A percentile compares a stretch with the other conserved stretches of the same genome.
Conservation (phyloP, 2,113 vertebrate species). For the Eolophus roseicapilla region DNA sequence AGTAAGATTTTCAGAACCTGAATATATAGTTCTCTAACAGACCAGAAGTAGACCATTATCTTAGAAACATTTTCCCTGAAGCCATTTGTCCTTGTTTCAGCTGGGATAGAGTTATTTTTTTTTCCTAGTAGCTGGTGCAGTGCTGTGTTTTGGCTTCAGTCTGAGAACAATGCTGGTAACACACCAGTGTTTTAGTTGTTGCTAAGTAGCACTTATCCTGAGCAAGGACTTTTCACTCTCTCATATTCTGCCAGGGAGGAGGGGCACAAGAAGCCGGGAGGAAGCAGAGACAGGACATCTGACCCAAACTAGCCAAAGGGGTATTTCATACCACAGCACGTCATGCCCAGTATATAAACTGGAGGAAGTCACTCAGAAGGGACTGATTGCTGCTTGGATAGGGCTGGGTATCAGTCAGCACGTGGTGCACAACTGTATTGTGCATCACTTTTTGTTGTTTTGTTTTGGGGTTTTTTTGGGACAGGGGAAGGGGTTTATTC, state of each 20-base stretch:
- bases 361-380: not conserved
- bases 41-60: not conserved
- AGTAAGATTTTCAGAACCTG: not conserved
- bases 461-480: not conserved
- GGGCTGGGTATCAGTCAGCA: not conserved
- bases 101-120: not conserved
- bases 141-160: not conserved
- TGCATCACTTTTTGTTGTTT: not conserved
- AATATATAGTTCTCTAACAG: not conserved
- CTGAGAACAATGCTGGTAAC: not conserved
- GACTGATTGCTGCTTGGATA: not conserved
- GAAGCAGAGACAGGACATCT: not conserved
- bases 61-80: not conserved
- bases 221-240: not conserved
- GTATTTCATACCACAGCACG: not conserved
- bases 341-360: not conserved
- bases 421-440: not conserved
- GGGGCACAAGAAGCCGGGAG: not conserved
- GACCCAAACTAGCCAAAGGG: not conserved
- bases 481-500: not conserved
- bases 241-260: not conserved
- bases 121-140: not conserved
- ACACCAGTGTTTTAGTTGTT: not conserved
- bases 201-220: not conserved
- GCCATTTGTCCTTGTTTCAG: not conserved